A percentile compares a stretch with the other conserved stretches of the same genome.
Evolutionary conservation across 2,113 vertebrate species (phyloP).

Genomic region (Chrysochloris asiatica): DNA sequence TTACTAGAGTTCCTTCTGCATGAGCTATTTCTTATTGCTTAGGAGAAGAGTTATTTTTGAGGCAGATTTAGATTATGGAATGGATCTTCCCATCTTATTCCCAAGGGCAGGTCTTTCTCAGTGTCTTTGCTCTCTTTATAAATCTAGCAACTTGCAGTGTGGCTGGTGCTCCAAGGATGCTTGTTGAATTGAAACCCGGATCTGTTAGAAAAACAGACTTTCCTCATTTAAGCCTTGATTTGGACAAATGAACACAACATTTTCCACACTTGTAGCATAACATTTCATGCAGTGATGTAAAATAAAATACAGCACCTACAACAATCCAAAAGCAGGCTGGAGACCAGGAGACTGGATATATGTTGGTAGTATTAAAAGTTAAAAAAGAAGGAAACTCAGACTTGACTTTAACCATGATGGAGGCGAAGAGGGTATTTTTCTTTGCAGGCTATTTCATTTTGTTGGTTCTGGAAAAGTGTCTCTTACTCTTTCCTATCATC

Average conservation of each 20-base stretch:
- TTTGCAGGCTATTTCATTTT: background rate
- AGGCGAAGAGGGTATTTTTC: background rate
- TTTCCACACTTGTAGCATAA: background rate
- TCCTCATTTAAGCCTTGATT: background rate
- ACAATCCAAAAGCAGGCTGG: background rate
- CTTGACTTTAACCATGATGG: too few species aligned
- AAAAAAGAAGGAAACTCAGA: background rate
- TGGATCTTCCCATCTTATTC: background rate
- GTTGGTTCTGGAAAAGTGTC: too few species aligned
- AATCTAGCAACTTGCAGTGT: background rate
- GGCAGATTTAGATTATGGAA: too few species aligned
- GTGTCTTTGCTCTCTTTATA: background rate
- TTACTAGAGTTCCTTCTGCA: too few species aligned
- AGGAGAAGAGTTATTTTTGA: too few species aligned
- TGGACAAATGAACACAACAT: background rate
- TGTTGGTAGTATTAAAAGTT: background rate
- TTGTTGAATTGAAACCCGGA: background rate
- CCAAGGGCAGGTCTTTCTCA: background rate
- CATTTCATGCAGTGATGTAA: background rate
- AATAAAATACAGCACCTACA: background rate
- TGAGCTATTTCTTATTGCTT: background rate
- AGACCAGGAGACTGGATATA: background rate
- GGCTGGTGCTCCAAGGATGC: background rate
- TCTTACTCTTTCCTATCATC: background rate
- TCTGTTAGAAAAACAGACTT: background rate